These are phyloP conservation scores for Otolemur crassicaudatus DNA, from an alignment of 2,797 vertebrate genomes.

Conservation along the genomic window DNA sequence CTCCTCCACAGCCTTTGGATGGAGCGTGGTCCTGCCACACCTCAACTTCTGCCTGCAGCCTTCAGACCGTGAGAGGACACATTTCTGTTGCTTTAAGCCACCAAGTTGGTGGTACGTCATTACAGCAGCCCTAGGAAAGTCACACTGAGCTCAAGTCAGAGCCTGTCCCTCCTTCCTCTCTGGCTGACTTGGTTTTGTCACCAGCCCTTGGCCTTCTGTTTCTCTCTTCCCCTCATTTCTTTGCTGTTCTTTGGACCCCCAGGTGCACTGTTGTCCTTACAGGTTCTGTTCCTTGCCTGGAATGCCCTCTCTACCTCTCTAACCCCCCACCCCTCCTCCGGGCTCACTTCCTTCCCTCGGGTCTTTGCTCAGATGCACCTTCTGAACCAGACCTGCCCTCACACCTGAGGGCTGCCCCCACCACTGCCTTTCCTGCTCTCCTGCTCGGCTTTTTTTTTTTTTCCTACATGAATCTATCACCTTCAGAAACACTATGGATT, in stretches of 20 bases:
- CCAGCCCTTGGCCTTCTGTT: not conserved
- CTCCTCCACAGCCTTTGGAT: too few relatives aligned
- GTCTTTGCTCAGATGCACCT: not conserved
- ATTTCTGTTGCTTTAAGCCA: not conserved
- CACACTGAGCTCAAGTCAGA: not conserved
- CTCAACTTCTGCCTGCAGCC: not conserved
- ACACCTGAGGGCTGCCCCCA: not conserved
- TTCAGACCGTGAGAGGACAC: not conserved
- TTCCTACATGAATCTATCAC: not conserved
- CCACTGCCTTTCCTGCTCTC: not conserved
- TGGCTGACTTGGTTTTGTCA: fast-evolving
- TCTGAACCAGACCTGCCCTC: not conserved
- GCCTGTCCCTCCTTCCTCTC: not conserved
- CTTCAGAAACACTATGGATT: not conserved
- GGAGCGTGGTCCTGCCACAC: not conserved
- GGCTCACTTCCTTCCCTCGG: not conserved
- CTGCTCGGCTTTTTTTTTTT: not conserved
- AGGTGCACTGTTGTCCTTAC: fast-evolving
- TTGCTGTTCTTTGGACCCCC: fast-evolving
- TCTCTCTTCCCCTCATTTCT: not conserved
- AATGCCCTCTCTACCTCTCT: not conserved
- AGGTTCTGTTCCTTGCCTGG: not conserved
- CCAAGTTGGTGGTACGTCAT: not conserved
- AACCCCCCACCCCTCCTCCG: not conserved
- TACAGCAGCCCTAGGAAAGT: not conserved